A percentile compares a stretch with the other conserved stretches of the same genome.
phyloP scores from a whole-genome alignment of 1,140 invertebrate genomes.

The Drosophila truncata region DNA sequence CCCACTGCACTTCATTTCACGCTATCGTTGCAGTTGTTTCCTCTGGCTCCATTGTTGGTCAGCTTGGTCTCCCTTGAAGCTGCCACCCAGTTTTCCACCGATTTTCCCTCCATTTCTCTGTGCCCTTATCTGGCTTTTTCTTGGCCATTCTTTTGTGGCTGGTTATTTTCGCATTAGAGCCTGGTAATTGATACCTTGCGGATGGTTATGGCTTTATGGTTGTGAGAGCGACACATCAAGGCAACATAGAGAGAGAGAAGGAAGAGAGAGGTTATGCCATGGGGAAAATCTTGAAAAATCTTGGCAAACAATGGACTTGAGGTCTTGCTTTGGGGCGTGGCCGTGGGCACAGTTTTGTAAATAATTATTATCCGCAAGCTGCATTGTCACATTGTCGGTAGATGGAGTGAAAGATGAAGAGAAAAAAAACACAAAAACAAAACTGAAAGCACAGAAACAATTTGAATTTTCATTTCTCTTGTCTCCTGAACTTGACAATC shows the following conservation, averaged over 20 bases:
- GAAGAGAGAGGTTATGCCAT: background rate
- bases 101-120: slow-evolving; percentile 8
- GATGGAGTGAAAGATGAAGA: slow-evolving; percentile 33
- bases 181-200: slow-evolving; percentile 78
- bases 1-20: slow-evolving; percentile 50
- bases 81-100: slow-evolving; percentile 11
- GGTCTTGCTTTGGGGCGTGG: slow-evolving; percentile 36
- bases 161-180: slow-evolving; percentile 80
- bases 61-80: slow-evolving; percentile 13
- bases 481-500: slow-evolving; percentile 75
- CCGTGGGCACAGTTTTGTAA: slow-evolving; percentile 56
- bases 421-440: background rate
- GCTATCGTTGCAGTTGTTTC: slow-evolving; percentile 21
- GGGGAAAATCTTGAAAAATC: slow-evolving; percentile 25
- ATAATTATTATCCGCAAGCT: slow-evolving; percentile 70
- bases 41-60: slow-evolving; percentile 37
- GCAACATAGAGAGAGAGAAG: background rate
- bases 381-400: slow-evolving; percentile 57
- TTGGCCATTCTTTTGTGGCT: slow-evolving; percentile 63
- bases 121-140: slow-evolving; percentile 45
- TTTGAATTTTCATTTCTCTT: slow-evolving; percentile 70
- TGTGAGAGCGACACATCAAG: slow-evolving; percentile 53
- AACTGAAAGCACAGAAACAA: slow-evolving; percentile 32
- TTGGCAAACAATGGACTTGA: slow-evolving; percentile 55
- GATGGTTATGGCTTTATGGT: slow-evolving; percentile 43